Conservation (phyloP, 2,888 invertebrate genomes). For the Scaptomyza tumidula region DNA sequence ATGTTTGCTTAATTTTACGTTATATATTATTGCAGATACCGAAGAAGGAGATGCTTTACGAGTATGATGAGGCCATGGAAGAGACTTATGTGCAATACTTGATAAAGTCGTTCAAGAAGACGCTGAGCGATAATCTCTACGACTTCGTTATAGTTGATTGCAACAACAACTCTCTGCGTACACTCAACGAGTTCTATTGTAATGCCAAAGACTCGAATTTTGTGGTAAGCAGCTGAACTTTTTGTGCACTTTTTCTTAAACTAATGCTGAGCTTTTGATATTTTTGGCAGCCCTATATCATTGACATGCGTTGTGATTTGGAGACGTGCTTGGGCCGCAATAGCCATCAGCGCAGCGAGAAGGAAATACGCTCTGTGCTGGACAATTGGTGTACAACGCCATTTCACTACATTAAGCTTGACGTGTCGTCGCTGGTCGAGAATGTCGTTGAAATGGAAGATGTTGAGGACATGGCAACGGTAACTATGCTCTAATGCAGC, state of each 20-base stretch:
- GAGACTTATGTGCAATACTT: constrained; percentile 92
- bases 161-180: constrained; percentile 91
- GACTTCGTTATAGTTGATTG: constrained; percentile 97
- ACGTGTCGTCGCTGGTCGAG: constrained; percentile 93
- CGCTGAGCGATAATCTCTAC: constrained; percentile 94
- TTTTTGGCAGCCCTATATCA: constrained; percentile 92
- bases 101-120: constrained; percentile 95
- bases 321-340: constrained; percentile 92
- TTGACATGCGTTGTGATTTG: constrained; percentile 93
- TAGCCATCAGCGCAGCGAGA: constrained; percentile 91
- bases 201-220: constrained; percentile 88
- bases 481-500: constrained; percentile 68
- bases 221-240: constrained; percentile 74
- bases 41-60: constrained; percentile 86
- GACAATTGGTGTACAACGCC: constrained; percentile 92
- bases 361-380: constrained; percentile 91
- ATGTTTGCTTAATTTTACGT: not conserved
- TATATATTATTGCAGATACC: constrained; percentile 81
- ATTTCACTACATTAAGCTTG: constrained; percentile 91
- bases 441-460: constrained; percentile 94
- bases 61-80: constrained; percentile 94
- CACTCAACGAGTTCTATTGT: constrained; percentile 95
- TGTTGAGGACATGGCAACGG: constrained; percentile 85
- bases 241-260: constrained; percentile 1
- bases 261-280: constrained; percentile 16